A percentile compares a stretch with the other conserved stretches of the same genome.
These are phyloP conservation scores for Seriola rivoliana DNA, from an alignment of 2,113 vertebrate species.

Conservation along the genomic window DNA sequence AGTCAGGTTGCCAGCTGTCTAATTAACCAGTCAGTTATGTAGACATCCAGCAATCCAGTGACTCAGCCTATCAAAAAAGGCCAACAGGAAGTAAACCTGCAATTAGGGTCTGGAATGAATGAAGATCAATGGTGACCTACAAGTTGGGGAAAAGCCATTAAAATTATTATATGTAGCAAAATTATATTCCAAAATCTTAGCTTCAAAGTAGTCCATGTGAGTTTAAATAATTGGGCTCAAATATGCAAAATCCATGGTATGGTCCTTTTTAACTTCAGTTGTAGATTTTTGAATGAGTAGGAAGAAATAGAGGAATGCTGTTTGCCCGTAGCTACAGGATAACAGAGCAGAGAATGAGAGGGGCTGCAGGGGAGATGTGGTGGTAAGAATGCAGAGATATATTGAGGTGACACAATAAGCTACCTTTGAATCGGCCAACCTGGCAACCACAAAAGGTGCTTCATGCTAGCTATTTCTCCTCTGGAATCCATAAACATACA, in stretches of 20 bases:
- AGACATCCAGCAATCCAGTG: constrained; percentile 26
- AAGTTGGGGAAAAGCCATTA: neutral
- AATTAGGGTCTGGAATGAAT: neutral
- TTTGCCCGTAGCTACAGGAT: constrained; percentile 18
- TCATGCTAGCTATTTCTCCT: constrained; percentile 20
- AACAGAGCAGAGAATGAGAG: constrained; percentile 26
- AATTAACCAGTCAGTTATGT: constrained; percentile 28
- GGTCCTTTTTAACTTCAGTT: neutral
- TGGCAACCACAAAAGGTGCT: constrained; percentile 43
- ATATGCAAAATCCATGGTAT: neutral
- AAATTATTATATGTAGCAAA: neutral
- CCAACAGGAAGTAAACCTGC: neutral
- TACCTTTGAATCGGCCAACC: constrained; percentile 43
- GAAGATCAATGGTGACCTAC: neutral
- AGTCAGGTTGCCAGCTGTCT: constrained; percentile 14
- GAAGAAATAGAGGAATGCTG: constrained; percentile 19
- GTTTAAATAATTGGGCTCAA: neutral
- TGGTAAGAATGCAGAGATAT: constrained; percentile 20
- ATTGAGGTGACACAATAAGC: constrained; percentile 45
- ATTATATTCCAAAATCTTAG: neutral
- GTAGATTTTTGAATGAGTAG: neutral
- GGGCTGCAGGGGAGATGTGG: constrained; percentile 9
- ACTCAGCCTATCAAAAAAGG: constrained; percentile 18
- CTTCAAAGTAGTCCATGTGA: no score
- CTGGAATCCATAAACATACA: constrained; percentile 29